These are phyloP conservation scores for Dendropsophus ebraccatus DNA, from an alignment of 2,113 vertebrate genomes.

Conservation along the genomic window DNA sequence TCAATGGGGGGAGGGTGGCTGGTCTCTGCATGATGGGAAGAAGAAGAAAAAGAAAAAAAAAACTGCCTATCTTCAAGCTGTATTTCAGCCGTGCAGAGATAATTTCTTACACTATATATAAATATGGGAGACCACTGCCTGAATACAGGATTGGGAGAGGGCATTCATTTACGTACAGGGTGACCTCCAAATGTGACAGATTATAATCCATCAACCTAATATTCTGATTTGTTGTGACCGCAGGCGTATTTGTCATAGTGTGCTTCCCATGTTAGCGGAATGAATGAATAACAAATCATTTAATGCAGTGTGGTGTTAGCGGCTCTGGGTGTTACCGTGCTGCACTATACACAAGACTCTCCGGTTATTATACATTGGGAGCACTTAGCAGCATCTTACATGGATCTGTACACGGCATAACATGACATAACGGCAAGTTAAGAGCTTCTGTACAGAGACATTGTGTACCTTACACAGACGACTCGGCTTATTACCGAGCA, in stretches of 20 bases:
- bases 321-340: not conserved
- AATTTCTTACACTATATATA: not conserved
- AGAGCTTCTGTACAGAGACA: conserved; percentile 3
- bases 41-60: too few relatives aligned
- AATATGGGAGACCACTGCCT: too few relatives aligned
- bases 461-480: not conserved
- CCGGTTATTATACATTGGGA: not conserved
- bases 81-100: not conserved
- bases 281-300: not conserved
- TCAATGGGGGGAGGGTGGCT: not conserved
- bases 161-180: not conserved
- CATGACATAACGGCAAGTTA: not conserved
- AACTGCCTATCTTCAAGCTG: not conserved
- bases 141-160: too few relatives aligned
- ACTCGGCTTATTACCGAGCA: not conserved
- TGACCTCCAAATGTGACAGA: not conserved
- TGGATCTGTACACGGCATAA: not conserved
- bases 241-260: not conserved
- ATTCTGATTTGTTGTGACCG: not conserved
- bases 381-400: not conserved
- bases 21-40: not conserved
- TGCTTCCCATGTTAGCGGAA: not conserved
- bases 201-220: not conserved
- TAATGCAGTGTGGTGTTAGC: not conserved
- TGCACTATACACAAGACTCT: not conserved